Evolutionary conservation across 2,797 vertebrate species (phyloP).

Genomic region (Acanthiza pusilla): DNA sequence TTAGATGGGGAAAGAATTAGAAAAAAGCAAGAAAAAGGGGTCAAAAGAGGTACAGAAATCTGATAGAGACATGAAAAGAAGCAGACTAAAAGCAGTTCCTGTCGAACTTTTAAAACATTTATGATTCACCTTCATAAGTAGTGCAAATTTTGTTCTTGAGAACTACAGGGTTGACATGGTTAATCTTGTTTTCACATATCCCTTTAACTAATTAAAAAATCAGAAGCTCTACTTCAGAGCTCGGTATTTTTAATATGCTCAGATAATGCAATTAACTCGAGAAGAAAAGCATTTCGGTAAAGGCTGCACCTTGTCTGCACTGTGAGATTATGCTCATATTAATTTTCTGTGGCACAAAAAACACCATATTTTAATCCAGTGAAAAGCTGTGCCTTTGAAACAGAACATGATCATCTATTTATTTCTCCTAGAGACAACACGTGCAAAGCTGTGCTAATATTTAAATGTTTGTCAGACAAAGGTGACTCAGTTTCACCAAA

Average conservation of each 20-base stretch:
- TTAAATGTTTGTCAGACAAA: constrained; percentile 23
- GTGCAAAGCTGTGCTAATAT: not conserved
- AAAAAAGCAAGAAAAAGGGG: not conserved
- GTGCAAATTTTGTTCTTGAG: not conserved
- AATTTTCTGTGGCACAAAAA: not conserved
- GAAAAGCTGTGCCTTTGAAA: not conserved
- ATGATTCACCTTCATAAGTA: not conserved
- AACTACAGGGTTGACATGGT: not conserved
- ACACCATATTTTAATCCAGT: not conserved
- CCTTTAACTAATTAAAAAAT: constrained; percentile 63
- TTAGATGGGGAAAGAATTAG: not conserved
- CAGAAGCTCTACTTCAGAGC: constrained; percentile 43
- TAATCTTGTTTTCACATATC: constrained; percentile 57
- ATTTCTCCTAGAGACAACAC: not conserved
- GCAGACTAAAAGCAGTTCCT: not conserved
- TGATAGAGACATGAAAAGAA: not conserved
- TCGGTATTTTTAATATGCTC: constrained; percentile 53
- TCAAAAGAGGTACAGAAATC: constrained; percentile 17
- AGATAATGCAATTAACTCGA: constrained; percentile 44
- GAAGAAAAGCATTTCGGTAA: constrained; percentile 19
- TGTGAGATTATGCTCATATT: not conserved
- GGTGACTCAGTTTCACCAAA: constrained; percentile 41
- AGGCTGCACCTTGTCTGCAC: not conserved
- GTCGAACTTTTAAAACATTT: not conserved
- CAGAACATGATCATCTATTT: not conserved